Evolutionary conservation across 2,888 invertebrate genomes (phyloP).

Genomic region (Caenorhabditis sinica): DNA sequence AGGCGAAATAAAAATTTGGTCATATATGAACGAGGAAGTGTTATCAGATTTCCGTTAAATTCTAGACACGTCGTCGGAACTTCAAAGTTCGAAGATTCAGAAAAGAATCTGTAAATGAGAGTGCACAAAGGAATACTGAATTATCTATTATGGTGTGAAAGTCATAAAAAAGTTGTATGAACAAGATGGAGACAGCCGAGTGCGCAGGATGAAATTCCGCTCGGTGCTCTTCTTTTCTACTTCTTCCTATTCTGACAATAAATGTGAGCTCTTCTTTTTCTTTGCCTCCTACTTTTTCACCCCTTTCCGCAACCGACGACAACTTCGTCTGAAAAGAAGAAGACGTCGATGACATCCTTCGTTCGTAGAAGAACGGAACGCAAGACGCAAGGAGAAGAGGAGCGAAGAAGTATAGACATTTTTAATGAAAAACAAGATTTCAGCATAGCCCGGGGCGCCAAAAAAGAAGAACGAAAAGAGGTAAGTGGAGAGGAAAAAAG

Average conservation of each 20-base stretch:
- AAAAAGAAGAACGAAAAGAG: constrained; percentile 49
- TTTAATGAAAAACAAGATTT: constrained; percentile 62
- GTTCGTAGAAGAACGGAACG: constrained; percentile 33
- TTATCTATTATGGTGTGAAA: constrained; percentile 28
- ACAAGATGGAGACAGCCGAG: constrained; percentile 43
- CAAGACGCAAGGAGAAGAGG: constrained; percentile 18
- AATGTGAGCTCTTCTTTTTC: constrained; percentile 55
- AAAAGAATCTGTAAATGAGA: constrained; percentile 24
- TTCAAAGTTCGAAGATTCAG: neutral
- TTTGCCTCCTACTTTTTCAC: constrained; percentile 21
- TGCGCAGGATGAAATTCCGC: constrained; percentile 27
- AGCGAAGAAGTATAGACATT: constrained; percentile 59
- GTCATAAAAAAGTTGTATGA: constrained; percentile 27
- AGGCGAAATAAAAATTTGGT: neutral
- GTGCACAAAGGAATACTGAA: constrained; percentile 17
- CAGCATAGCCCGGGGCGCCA: constrained; percentile 58
- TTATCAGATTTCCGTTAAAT: neutral
- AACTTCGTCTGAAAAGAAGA: constrained; percentile 44
- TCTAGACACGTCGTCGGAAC: neutral
- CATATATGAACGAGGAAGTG: constrained; percentile 13
- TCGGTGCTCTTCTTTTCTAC: constrained; percentile 42
- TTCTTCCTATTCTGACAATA: constrained; percentile 49
- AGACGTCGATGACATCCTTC: constrained; percentile 34
- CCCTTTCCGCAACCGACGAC: constrained; percentile 9
- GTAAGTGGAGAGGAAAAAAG: constrained; percentile 38